Conservation (phyloP, 2,888 invertebrate species). For the Plemyria rubiginata region DNA sequence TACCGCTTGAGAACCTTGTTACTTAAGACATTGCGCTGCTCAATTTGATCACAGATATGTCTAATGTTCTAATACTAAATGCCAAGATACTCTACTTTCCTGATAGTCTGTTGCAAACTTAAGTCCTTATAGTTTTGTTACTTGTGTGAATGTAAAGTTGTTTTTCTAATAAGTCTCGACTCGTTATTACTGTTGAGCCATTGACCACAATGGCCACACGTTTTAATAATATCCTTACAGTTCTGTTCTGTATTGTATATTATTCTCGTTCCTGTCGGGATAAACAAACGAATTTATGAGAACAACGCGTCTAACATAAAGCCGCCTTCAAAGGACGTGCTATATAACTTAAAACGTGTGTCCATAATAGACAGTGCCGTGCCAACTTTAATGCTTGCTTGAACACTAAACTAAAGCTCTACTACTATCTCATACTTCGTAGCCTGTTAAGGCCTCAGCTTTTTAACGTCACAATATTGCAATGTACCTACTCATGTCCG, state of each 20-base stretch:
- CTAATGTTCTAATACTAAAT: conserved; percentile 65
- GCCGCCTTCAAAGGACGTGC: conserved; percentile 10
- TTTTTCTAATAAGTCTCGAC: neutral
- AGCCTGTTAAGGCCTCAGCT: conserved; percentile 15
- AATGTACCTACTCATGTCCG: conserved; percentile 52
- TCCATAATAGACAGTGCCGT: conserved; percentile 4
- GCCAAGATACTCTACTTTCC: conserved; percentile 63
- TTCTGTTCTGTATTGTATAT: neutral
- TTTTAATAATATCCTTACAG: neutral
- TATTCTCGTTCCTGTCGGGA: neutral
- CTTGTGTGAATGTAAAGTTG: neutral
- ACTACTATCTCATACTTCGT: conserved; percentile 24
- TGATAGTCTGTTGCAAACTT: conserved; percentile 7
- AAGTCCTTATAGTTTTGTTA: neutral
- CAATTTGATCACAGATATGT: conserved; percentile 37
- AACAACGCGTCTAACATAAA: conserved; percentile 7
- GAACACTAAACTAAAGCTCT: conserved; percentile 26
- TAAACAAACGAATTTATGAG: conserved; percentile 13
- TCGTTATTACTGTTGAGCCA: neutral
- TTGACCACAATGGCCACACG: neutral
- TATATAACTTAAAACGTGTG: conserved; percentile 10
- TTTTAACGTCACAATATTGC: conserved; percentile 28
- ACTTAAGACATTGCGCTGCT: conserved; percentile 61
- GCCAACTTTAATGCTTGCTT: conserved; percentile 23
- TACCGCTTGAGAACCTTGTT: conserved; percentile 53